Evolutionary conservation across 1,140 invertebrate species (phyloP), one percentile per base, ranked within the genome.

Genomic region (Drosophila trapezifrons): DNA sequence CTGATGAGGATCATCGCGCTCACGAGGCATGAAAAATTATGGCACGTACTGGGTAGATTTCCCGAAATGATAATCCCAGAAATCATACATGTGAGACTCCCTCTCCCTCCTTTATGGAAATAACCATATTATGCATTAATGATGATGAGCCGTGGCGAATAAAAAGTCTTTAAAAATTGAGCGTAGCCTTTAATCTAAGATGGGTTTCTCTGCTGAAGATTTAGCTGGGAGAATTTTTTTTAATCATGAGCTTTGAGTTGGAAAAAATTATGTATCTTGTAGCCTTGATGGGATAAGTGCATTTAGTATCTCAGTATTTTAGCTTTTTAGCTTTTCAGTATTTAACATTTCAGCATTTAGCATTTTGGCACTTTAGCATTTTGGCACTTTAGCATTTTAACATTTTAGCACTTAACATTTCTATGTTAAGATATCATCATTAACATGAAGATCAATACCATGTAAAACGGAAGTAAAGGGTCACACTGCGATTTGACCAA

Each of bases 1-100:
- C 66, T 82, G 83, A 82, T 78, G 82, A 82, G 78, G 75, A 86
- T 86, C 82, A 87, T 62, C 56, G 78, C 72, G 69, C 67, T 60
- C 64, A 70, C 63, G 57, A 67, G 62, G 66, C 83, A 86, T 83
- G 78, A 76, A 82, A 83, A 79, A 83, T 83, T 79, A 83, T 67
- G 49, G 81, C 81, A 85, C 81, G 81, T 85, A 85, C 35, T 29
- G 46, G 18, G 42, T 4, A 71, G 83, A 87, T 87, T 89, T 84
- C 77, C 78, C 59, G 69, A 83, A 87, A 84, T 72, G 84, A 87
- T 87, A 80, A 75, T 58, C 63, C 27, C 13, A 40, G 32, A 69
- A 76, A 67, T 66, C 55, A 22, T 51, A 47, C 46, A 17, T 20
- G 17, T 27, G 66, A 22, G 40, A 54, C 42, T 64, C 27, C 20